These are phyloP conservation scores for Aplodontia rufa DNA, from an alignment of 2,113 vertebrate genomes.

Conservation along the genomic window DNA sequence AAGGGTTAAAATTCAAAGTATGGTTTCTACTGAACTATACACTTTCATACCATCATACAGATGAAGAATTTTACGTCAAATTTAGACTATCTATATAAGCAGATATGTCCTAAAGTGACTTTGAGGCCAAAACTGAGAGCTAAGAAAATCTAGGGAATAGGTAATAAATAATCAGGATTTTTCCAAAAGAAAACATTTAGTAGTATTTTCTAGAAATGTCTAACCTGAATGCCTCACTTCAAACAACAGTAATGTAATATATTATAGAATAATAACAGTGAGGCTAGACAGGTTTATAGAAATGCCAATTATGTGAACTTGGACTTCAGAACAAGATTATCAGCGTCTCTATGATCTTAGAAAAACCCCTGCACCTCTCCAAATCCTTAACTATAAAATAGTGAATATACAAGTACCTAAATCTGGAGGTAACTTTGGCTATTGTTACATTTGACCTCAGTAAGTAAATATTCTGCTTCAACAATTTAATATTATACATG, in stretches of 20 bases:
- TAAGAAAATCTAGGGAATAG: background rate
- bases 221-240: background rate
- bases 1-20: background rate
- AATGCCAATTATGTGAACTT: background rate
- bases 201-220: conserved; percentile 15
- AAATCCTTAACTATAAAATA: background rate
- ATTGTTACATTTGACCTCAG: background rate
- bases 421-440: background rate
- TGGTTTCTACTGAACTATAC: background rate
- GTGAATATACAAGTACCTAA: background rate
- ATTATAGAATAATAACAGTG: background rate
- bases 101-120: background rate
- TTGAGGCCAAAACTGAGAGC: background rate
- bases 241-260: background rate
- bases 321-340: background rate
- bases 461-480: background rate
- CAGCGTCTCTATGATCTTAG: background rate
- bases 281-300: background rate
- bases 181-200: background rate
- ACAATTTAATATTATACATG: background rate
- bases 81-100: accelerated
- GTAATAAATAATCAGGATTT: background rate
- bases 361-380: background rate
- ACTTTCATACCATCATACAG: background rate
- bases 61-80: background rate